Conservation (phyloP, 2,888 invertebrate species). For the Polydrusus cervinus region DNA sequence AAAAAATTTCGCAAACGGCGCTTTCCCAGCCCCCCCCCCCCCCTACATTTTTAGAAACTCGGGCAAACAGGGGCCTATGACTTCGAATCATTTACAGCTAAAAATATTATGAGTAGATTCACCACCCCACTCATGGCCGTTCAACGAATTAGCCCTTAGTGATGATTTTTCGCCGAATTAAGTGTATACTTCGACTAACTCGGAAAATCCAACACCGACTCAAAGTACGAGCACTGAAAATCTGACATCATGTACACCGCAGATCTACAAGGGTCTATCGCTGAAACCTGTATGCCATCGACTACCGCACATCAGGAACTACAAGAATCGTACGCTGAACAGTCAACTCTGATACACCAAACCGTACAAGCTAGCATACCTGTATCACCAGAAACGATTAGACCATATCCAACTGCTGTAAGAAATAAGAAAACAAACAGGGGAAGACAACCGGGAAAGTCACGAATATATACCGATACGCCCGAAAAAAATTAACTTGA, state of each 20-base stretch:
- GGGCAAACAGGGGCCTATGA: too few relatives aligned
- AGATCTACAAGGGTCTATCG: not conserved
- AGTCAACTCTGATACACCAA: constrained; percentile 1
- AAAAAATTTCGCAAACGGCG: too few relatives aligned
- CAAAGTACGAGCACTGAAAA: not conserved
- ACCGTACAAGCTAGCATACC: not conserved
- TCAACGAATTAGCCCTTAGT: constrained; percentile 10
- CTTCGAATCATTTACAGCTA: constrained; percentile 19
- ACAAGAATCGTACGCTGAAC: not conserved
- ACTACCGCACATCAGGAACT: not conserved
- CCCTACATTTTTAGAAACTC: too few relatives aligned
- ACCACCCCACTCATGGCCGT: not conserved
- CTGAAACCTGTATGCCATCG: not conserved
- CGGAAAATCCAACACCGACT: constrained; percentile 1
- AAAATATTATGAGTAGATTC: constrained; percentile 25
- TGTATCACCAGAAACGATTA: not conserved
- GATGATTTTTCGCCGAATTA: constrained; percentile 15
- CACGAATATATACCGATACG: constrained; percentile 10
- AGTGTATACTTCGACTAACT: constrained; percentile 18
- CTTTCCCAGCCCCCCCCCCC: too few relatives aligned
- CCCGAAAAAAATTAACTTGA: constrained; percentile 10
- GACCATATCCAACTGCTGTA: not conserved
- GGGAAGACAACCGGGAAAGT: constrained; percentile 18
- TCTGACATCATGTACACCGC: not conserved
- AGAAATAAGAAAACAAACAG: not conserved